These are phyloP conservation scores for Eledona agricola DNA, from an alignment of 2,888 invertebrate genomes.

Conservation along the genomic window DNA sequence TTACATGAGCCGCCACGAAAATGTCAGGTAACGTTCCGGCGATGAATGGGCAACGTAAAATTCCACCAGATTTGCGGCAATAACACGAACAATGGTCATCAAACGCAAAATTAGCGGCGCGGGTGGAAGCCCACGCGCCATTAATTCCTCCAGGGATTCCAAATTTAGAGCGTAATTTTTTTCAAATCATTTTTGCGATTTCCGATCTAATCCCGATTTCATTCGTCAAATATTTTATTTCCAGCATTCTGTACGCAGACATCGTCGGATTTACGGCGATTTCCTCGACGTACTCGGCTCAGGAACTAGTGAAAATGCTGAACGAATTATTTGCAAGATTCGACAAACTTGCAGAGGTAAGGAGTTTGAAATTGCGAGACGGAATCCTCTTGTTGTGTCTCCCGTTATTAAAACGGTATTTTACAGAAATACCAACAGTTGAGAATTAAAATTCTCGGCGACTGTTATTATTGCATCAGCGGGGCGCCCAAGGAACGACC, in stretches of 20 bases:
- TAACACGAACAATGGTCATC: too few relatives aligned
- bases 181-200: too few relatives aligned
- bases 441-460: constrained; percentile 94
- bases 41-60: too few relatives aligned
- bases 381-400: not conserved
- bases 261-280: constrained; percentile 98
- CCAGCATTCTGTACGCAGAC: constrained; percentile 95
- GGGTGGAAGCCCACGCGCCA: too few relatives aligned
- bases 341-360: constrained; percentile 86
- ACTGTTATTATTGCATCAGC: constrained; percentile 98
- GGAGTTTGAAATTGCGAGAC: constrained; percentile 29
- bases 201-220: too few relatives aligned
- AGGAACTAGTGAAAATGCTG: constrained; percentile 93
- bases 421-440: constrained; percentile 91
- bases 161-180: too few relatives aligned
- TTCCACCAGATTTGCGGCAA: too few relatives aligned
- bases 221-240: too few relatives aligned
- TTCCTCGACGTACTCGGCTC: constrained; percentile 93
- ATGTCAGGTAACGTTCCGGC: constrained; percentile 88
- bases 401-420: not conserved
- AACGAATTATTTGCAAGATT: constrained; percentile 96
- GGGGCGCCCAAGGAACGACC: constrained; percentile 90
- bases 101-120: too few relatives aligned
- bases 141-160: too few relatives aligned
- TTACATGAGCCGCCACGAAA: constrained; percentile 96